phyloP scores from a whole-genome alignment of 2,113 vertebrate genomes.

The Crotalus horridus region DNA sequence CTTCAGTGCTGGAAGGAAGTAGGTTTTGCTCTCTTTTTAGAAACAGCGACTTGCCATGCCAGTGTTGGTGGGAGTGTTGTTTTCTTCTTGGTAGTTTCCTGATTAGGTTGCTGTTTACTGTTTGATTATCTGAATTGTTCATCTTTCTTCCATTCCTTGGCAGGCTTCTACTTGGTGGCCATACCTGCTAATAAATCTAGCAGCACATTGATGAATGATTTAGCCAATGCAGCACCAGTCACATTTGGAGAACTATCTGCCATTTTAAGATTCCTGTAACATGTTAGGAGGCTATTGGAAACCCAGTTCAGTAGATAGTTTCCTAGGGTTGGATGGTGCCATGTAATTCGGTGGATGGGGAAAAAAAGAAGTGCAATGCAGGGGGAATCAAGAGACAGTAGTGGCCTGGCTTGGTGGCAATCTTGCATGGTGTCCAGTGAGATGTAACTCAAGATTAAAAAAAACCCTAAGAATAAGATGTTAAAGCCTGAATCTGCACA shows the following conservation, averaged over 20 bases:
- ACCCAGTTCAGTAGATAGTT: background rate
- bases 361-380: background rate
- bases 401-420: background rate
- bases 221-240: background rate
- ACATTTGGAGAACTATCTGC: background rate
- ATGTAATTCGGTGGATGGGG: background rate
- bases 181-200: background rate
- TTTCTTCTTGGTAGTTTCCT: background rate
- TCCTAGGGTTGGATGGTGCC: background rate
- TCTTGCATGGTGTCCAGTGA: too few relatives aligned
- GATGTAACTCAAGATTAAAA: background rate
- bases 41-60: background rate
- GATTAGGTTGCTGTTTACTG: background rate
- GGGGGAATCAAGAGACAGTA: background rate
- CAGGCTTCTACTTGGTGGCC: background rate
- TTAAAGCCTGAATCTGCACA: background rate
- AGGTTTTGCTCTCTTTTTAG: background rate
- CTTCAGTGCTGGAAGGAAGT: background rate
- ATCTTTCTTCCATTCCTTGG: background rate
- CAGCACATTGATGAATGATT: background rate
- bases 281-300: background rate
- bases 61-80: background rate
- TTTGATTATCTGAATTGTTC: background rate
- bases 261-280: background rate
- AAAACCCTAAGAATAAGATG: background rate